Conservation (phyloP, 2,113 vertebrate genomes). For the Steatornis caripensis region DNA sequence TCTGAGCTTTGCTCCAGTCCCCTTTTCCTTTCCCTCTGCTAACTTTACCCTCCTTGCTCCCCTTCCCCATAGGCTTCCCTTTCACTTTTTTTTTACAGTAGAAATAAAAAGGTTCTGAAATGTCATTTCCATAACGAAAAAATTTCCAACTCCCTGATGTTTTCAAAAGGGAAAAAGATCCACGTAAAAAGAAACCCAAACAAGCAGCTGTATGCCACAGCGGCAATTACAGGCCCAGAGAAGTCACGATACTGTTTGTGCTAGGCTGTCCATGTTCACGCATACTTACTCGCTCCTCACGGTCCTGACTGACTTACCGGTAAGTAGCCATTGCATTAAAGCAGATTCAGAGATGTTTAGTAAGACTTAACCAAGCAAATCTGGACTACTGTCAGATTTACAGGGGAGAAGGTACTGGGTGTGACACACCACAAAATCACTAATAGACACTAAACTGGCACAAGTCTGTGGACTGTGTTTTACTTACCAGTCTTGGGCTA, state of each 20-base stretch:
- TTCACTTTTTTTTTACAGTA: neutral
- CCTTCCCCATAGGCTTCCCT: neutral
- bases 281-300: neutral
- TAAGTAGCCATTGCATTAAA: neutral
- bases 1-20: neutral
- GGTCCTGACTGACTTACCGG: neutral
- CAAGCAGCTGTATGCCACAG: neutral
- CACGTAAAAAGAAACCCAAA: neutral
- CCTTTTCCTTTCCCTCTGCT: neutral
- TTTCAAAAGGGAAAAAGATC: neutral
- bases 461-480: neutral
- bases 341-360: neutral
- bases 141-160: neutral
- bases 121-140: neutral
- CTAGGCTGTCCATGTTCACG: accelerated
- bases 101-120: neutral
- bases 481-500: constrained; percentile 33
- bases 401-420: neutral
- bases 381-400: constrained; percentile 8
- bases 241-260: neutral
- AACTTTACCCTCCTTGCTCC: neutral
- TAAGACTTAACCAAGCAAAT: constrained; percentile 20
- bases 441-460: constrained; percentile 17
- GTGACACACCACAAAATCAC: constrained; percentile 33
- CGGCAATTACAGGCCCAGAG: neutral